These are phyloP conservation scores for Catharus minimus DNA, from an alignment of 2,113 vertebrate genomes.

Conservation along the genomic window DNA sequence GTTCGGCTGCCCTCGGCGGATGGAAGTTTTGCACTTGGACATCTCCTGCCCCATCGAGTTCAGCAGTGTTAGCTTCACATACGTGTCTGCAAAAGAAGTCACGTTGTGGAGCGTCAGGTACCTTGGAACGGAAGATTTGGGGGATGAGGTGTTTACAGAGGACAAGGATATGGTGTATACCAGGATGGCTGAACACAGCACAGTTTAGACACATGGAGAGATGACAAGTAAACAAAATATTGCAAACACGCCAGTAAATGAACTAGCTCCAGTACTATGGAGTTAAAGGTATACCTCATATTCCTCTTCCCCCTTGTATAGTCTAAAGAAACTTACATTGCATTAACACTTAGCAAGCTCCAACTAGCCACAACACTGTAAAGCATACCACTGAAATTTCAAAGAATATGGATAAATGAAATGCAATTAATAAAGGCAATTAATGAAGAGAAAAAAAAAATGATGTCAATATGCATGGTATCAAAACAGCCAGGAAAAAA, in stretches of 20 bases:
- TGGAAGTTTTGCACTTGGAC: constrained; percentile 98
- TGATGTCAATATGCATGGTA: constrained; percentile 45
- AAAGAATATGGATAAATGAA: constrained; percentile 65
- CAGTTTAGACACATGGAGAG: constrained; percentile 3
- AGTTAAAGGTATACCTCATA: constrained; percentile 73
- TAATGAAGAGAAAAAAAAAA: constrained; percentile 37
- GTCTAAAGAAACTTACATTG: constrained; percentile 63
- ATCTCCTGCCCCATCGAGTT: constrained; percentile 99
- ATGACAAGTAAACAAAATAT: constrained; percentile 31
- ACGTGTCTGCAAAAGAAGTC: constrained; percentile 85
- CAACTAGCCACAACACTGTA: constrained; percentile 79
- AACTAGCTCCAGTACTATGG: background rate
- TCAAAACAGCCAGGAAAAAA: constrained; percentile 73
- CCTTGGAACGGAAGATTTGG: background rate
- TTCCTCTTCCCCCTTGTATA: constrained; percentile 53
- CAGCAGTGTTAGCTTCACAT: constrained; percentile 94
- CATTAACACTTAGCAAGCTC: constrained; percentile 82
- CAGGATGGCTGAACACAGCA: constrained; percentile 43
- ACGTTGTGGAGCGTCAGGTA: constrained; percentile 11
- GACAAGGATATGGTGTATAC: constrained; percentile 75
- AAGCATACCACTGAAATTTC: constrained; percentile 76
- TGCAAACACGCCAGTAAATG: constrained; percentile 9
- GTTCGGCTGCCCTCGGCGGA: constrained; percentile 94
- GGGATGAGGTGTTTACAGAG: background rate
- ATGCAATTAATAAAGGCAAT: constrained; percentile 60